phyloP scores from a whole-genome alignment of 2,797 vertebrate genomes.

The Knipowitschia caucasica region DNA sequence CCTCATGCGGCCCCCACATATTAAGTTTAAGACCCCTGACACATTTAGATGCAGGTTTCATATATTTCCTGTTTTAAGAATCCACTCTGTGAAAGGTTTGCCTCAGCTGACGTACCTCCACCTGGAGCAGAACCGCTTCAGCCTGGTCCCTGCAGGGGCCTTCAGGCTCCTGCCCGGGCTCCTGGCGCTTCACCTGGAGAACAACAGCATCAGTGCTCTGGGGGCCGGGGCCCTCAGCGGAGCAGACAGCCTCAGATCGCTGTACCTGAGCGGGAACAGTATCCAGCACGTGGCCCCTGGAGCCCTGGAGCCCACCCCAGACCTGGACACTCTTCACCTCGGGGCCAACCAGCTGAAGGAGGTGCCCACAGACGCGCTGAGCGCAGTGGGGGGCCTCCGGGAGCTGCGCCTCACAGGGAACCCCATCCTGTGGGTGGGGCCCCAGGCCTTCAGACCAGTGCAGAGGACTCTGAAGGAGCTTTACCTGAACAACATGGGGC shows the following conservation, averaged over 20 bases:
- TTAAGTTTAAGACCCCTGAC: too few relatives aligned
- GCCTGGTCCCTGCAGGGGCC: conserved; percentile 69
- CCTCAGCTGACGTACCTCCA: conserved; percentile 85
- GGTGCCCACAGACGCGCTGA: conserved; percentile 80
- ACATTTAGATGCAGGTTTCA: too few relatives aligned
- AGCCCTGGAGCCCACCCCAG: conserved; percentile 71
- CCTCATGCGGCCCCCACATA: too few relatives aligned
- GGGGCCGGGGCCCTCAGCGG: conserved; percentile 64
- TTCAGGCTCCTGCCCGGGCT: conserved; percentile 83
- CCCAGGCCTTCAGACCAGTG: conserved; percentile 74
- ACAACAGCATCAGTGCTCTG: conserved; percentile 79
- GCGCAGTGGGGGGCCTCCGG: conserved; percentile 65
- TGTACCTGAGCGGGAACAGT: conserved; percentile 83
- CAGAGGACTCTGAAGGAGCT: conserved; percentile 82
- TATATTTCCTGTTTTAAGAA: not conserved
- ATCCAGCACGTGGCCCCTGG: conserved; percentile 64
- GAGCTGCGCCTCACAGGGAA: conserved; percentile 86
- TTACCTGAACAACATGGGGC: conserved; percentile 84
- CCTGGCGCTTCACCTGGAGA: conserved; percentile 86
- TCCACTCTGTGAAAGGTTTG: conserved; percentile 60
- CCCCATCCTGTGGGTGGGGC: conserved; percentile 73
- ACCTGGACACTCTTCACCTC: conserved; percentile 85
- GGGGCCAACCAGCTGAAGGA: conserved; percentile 81
- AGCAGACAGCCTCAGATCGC: conserved; percentile 71
- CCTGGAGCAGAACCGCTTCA: conserved; percentile 86